These are phyloP conservation scores for Meloidogyne exigua DNA, from an alignment of 1,140 invertebrate species.

Conservation along the genomic window DNA sequence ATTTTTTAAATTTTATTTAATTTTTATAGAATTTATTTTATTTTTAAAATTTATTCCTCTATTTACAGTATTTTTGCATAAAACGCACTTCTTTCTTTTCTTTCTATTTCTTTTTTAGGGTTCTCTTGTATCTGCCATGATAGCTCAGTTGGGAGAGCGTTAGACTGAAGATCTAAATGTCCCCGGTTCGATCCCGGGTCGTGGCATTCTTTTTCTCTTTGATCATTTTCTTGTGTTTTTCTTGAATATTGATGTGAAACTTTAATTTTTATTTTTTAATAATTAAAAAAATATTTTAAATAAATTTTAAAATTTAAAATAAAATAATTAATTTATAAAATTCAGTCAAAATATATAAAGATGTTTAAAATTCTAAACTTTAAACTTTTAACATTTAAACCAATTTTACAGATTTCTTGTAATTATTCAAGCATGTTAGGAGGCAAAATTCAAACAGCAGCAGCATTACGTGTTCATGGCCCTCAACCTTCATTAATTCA, in stretches of 20 bases:
- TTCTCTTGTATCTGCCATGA: constrained; percentile 15
- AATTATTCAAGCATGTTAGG: constrained; percentile 59
- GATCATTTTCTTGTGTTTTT: background rate
- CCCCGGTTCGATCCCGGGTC: constrained; percentile 32
- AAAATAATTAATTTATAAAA: no score
- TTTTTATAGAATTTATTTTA: background rate
- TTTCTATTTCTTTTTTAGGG: background rate
- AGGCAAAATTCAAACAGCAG: constrained; percentile 57
- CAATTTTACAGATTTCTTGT: constrained; percentile 34
- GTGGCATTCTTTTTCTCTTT: constrained; percentile 22
- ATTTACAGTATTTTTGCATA: background rate
- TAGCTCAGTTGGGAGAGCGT: constrained; percentile 64
- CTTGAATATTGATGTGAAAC: background rate
- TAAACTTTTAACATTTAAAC: constrained; percentile 5
- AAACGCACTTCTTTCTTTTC: background rate
- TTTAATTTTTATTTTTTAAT: no score
- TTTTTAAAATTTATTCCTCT: background rate
- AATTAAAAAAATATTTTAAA: no score
- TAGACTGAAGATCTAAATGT: constrained; percentile 58
- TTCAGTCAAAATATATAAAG: no score
- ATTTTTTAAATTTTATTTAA: background rate
- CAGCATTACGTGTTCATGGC: constrained; percentile 62
- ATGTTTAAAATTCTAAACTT: no score
- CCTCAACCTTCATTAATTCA: constrained; percentile 61
- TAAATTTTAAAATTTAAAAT: no score